Evolutionary conservation across 2,113 vertebrate genomes (phyloP).

Genomic region (Sapayoa aenigma): DNA sequence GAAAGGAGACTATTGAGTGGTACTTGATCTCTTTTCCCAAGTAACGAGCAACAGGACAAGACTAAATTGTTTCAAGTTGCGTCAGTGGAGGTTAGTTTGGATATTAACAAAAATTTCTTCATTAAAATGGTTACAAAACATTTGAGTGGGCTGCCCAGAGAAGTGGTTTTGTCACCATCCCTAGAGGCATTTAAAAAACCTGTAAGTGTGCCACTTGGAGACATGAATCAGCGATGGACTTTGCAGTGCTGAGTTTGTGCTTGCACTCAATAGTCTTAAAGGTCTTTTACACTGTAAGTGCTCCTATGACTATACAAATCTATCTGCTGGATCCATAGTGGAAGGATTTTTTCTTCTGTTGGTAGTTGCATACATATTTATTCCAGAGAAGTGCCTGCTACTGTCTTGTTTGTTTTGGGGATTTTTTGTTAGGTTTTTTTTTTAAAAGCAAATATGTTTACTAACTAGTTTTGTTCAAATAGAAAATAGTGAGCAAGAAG

Average conservation of each 20-base stretch:
- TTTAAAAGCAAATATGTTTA: not conserved
- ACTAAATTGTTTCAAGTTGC: not conserved
- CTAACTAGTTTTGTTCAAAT: not conserved
- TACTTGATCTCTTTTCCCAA: not conserved
- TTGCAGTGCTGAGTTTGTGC: not conserved
- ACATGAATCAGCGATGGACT: not conserved
- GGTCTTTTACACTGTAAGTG: not conserved
- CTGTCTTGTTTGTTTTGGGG: too few relatives aligned
- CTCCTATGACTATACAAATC: not conserved
- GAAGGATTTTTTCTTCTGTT: not conserved
- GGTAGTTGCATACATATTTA: not conserved
- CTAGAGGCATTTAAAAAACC: not conserved
- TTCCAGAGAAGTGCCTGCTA: not conserved
- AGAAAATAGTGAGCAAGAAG: not conserved
- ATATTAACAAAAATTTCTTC: not conserved
- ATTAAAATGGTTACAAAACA: not conserved
- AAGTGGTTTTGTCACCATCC: not conserved
- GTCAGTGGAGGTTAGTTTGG: not conserved
- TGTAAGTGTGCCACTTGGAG: accelerated
- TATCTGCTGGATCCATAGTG: not conserved
- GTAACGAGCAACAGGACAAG: not conserved
- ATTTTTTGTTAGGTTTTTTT: too few relatives aligned
- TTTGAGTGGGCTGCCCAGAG: not conserved
- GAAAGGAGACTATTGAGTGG: not conserved
- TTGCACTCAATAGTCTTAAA: accelerated